Percentiles rank a stretch among this genome's conserved stretches.
These are phyloP conservation scores for Tapirus terrestris DNA, from an alignment of 2,113 vertebrate genomes.

Conservation along the genomic window DNA sequence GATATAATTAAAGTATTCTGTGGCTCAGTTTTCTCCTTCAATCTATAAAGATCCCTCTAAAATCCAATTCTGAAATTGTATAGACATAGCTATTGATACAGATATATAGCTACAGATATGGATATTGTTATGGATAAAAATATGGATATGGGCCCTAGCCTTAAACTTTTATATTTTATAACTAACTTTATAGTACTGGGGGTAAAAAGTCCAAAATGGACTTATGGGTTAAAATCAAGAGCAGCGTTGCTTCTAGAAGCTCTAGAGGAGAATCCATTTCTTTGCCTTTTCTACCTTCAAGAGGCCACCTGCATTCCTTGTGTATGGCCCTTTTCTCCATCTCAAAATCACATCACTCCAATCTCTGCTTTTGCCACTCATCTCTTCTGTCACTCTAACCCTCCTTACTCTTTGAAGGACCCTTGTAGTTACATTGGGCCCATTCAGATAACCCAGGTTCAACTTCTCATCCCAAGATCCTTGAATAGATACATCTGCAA, in stretches of 20 bases:
- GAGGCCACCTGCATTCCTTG: neutral
- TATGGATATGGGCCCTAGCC: neutral
- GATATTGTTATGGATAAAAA: neutral
- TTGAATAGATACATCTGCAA: neutral
- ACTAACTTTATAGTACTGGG: neutral
- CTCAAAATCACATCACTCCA: neutral
- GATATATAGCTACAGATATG: neutral
- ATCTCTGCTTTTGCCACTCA: neutral
- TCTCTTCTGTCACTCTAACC: neutral
- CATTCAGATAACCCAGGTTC: neutral
- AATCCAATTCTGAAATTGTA: neutral
- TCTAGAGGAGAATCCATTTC: neutral
- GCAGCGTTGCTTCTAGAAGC: neutral
- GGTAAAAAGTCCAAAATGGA: neutral
- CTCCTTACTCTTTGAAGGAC: neutral
- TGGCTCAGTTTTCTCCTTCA: neutral
- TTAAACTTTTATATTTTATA: neutral
- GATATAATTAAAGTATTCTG: neutral
- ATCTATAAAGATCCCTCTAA: neutral
- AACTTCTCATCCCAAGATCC: neutral
- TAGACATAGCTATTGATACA: neutral
- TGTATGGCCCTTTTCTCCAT: neutral
- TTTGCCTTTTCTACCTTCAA: neutral
- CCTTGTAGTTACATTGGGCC: accelerated
- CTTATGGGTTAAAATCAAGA: neutral